A percentile compares a stretch with the other conserved stretches of the same genome.
These are phyloP conservation scores for Lepidothrix coronata DNA, from an alignment of 2,113 vertebrate genomes.

Conservation along the genomic window DNA sequence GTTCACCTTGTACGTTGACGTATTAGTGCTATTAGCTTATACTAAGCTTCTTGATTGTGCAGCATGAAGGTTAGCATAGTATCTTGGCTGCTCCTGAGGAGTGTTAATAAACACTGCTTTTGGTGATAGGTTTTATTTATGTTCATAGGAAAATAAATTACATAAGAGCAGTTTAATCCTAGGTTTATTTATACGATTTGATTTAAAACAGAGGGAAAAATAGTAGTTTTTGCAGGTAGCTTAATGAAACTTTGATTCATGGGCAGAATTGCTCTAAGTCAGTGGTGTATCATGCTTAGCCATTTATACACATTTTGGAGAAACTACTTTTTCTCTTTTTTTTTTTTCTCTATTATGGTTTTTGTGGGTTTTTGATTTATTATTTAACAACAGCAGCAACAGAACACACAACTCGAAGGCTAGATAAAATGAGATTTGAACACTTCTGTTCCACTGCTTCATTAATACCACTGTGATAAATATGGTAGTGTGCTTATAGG, in stretches of 20 bases:
- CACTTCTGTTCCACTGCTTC: neutral
- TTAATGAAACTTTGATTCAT: neutral
- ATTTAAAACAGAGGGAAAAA: neutral
- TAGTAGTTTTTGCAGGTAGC: neutral
- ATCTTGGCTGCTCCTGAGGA: neutral
- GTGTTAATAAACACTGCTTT: neutral
- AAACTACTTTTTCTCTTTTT: neutral
- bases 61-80: neutral
- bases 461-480: neutral
- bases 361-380: neutral
- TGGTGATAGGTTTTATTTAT: neutral
- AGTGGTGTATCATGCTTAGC: neutral
- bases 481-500: neutral
- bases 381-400: neutral
- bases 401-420: neutral
- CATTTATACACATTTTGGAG: neutral
- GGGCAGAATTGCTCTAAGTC: neutral
- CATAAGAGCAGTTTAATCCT: neutral
- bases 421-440: neutral
- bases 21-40: neutral
- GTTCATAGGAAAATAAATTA: neutral
- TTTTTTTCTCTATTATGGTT: rapidly evolving
- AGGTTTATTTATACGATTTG: neutral
- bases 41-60: neutral
- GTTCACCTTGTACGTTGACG: neutral